Conservation (phyloP, 1,140 invertebrate genomes). For the Venustaconcha ellipsiformis region DNA sequence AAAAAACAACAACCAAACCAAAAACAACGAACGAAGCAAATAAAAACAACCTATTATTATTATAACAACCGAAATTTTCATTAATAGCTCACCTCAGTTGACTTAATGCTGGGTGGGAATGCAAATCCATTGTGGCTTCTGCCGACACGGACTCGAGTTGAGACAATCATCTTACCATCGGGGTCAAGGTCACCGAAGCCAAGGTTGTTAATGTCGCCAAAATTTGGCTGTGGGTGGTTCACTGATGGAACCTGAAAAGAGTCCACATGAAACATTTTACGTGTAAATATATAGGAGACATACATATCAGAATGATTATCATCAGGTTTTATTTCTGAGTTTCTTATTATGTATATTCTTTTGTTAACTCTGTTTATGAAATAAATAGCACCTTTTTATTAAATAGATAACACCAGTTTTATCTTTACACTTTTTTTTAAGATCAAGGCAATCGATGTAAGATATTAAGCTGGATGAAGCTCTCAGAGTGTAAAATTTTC, state of each 20-base stretch:
- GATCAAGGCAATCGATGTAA: too few relatives aligned
- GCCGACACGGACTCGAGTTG: conserved; percentile 59
- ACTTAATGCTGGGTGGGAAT: conserved; percentile 76
- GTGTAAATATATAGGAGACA: neutral
- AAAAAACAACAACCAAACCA: neutral
- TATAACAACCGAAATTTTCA: neutral
- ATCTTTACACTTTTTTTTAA: neutral
- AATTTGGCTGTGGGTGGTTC: conserved; percentile 79
- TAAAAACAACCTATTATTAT: neutral
- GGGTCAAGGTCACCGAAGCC: conserved; percentile 60
- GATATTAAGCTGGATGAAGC: too few relatives aligned
- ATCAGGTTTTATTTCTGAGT: neutral
- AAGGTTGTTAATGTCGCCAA: conserved; percentile 72
- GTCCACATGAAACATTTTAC: neutral
- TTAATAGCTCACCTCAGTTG: conserved; percentile 72
- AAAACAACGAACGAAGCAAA: neutral
- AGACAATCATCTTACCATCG: conserved; percentile 74
- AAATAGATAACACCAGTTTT: neutral
- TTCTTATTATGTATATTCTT: neutral
- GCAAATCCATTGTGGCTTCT: conserved; percentile 53
- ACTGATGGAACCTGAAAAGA: neutral
- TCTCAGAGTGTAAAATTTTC: too few relatives aligned
- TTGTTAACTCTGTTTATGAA: neutral
- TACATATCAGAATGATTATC: neutral
- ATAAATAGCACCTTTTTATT: neutral